A percentile compares a stretch with the other conserved stretches of the same genome.
phyloP scores from a whole-genome alignment of 2,797 vertebrate genomes.

The Betta splendens region DNA sequence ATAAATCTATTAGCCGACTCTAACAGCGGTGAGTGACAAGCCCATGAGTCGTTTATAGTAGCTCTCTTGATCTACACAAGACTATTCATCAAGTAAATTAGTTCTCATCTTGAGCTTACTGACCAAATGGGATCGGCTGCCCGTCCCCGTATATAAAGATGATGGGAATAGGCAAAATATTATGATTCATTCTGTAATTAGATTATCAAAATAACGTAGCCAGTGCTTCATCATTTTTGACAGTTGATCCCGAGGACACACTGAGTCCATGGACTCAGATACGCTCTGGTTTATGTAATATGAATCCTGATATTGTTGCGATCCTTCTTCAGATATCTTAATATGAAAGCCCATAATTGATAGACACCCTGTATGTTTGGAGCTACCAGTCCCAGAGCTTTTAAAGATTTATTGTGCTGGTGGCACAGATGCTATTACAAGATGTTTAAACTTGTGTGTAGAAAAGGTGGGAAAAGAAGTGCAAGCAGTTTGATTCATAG shows the following conservation, averaged over 20 bases:
- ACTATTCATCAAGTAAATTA: constrained; percentile 69
- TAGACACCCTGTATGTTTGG: constrained; percentile 22
- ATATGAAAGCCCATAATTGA: constrained; percentile 45
- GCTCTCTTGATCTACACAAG: constrained; percentile 51
- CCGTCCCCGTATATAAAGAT: constrained; percentile 51
- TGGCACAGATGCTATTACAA: constrained; percentile 34
- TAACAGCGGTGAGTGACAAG: constrained; percentile 61
- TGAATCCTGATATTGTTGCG: constrained; percentile 33
- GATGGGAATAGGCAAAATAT: constrained; percentile 55
- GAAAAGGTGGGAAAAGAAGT: constrained; percentile 32
- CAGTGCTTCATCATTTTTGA: constrained; percentile 64
- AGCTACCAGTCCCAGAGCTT: constrained; percentile 37
- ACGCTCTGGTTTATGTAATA: constrained; percentile 27
- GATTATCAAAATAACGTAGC: constrained; percentile 72
- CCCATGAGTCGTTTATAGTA: constrained; percentile 52
- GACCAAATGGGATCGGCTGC: constrained; percentile 58
- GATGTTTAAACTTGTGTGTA: constrained; percentile 30
- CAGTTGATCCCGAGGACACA: constrained; percentile 58
- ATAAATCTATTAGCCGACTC: constrained; percentile 57
- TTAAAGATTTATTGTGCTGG: constrained; percentile 56
- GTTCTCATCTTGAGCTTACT: constrained; percentile 54
- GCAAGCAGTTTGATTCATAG: constrained; percentile 38
- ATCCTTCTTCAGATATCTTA: constrained; percentile 24
- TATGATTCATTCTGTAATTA: constrained; percentile 64
- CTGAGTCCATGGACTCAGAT: constrained; percentile 24